These are phyloP conservation scores for Cyclina sinensis DNA, from an alignment of 1,140 invertebrate species.

Conservation along the genomic window DNA sequence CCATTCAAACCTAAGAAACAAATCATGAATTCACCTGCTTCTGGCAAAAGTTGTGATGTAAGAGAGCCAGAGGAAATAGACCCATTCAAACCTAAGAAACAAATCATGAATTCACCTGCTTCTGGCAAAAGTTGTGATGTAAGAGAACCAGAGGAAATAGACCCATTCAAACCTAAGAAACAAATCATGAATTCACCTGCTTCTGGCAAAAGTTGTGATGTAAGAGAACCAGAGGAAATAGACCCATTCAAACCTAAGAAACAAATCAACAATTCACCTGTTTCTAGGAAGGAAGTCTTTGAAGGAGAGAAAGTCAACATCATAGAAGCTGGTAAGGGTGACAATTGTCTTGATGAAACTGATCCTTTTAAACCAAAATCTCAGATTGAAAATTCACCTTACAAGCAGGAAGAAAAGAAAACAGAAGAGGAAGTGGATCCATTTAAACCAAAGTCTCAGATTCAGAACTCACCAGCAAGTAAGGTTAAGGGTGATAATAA, in stretches of 20 bases:
- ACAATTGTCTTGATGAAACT: neutral
- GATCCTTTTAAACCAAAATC: conserved; percentile 5
- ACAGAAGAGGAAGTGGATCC: neutral
- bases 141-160: neutral
- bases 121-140: neutral
- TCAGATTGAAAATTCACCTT: conserved; percentile 42
- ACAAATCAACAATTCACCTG: conserved; percentile 44
- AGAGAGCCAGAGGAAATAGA: neutral
- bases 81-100: conserved; percentile 59
- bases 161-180: conserved; percentile 60
- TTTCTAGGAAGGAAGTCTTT: neutral
- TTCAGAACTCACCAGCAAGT: conserved; percentile 33
- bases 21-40: conserved; percentile 26
- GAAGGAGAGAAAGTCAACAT: neutral
- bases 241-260: conserved; percentile 42
- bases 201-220: neutral
- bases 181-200: conserved; percentile 40
- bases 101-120: conserved; percentile 35
- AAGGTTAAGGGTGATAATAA: neutral
- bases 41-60: neutral
- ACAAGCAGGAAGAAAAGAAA: neutral
- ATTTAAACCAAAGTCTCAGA: conserved; percentile 40
- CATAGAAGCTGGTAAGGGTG: neutral
- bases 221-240: neutral
- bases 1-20: conserved; percentile 61